Evolutionary conservation across 1,140 invertebrate species (phyloP), one percentile per base, ranked within the genome.

Genomic region (Paralvinella palmiformis): DNA sequence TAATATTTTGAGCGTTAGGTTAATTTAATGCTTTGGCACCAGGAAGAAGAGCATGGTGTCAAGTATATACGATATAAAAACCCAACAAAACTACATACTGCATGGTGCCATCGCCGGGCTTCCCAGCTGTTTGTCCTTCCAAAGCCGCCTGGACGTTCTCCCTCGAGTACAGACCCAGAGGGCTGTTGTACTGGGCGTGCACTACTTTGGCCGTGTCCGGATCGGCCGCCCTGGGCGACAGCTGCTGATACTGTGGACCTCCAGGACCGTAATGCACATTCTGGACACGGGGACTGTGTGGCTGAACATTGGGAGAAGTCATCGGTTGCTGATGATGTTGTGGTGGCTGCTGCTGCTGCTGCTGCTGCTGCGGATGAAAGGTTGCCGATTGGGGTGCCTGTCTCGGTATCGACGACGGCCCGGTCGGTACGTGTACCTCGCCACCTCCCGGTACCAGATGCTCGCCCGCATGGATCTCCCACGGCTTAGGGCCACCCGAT

Each of bases 151-250:
- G 33, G 27, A 69, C 65, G 44, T 69, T 71, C 36, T 67, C 44
- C 48, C 36, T 65, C 20, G 69, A 71, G 59, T 71, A 71, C 15
- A 71, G 50, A 13, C 66, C 66, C 33, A 71, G 69, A n/a, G 69
- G 69, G 24, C 68, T 58, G 58, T 71, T 71, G 62, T 71, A 71
- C 50, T 71, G 69, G 22, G 63, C 35, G 33, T 69, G 67, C 22
- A 61, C 87, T 76, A 92, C 85, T 35, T 50, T 53, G 33, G 65
- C 64, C 36, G 33, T n/a, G 20, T 63, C 61, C 32, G 53, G 52
- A 50, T 65, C 58, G 48, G 15, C 35, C 20, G 35, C 45, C 27
- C 44, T 41, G 32, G 56, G 56, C 41, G n/a, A 53, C 22, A 41
- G 32, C 57, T 62, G 64, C 22, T 65, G 36, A 48, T 62, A 65